phyloP scores from a whole-genome alignment of 2,113 vertebrate species.

The Esox niger region DNA sequence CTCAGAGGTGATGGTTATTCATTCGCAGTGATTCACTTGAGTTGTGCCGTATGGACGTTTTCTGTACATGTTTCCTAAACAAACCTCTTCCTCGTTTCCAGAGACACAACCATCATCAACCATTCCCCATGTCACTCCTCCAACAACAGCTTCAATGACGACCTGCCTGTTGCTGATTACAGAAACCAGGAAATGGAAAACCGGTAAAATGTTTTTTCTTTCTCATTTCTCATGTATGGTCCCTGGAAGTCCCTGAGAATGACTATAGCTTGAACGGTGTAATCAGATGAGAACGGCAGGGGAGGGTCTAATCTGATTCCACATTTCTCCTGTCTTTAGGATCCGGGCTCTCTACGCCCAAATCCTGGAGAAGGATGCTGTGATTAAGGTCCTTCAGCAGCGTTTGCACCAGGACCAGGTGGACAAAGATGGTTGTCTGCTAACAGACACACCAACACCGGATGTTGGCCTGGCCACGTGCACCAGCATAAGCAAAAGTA shows the following conservation, averaged over 20 bases:
- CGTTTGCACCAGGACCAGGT: conserved; percentile 84
- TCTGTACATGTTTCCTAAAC: background rate
- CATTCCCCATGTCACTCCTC: conserved; percentile 93
- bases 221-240: no score
- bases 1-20: conserved; percentile 75
- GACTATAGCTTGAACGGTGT: no score
- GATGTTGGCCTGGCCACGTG: conserved; percentile 69
- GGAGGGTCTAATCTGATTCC: background rate
- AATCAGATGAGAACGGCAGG: background rate
- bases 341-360: conserved; percentile 92
- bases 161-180: conserved; percentile 83
- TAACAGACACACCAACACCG: conserved; percentile 87
- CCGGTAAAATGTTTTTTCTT: conserved; percentile 78
- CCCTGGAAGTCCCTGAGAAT: no score
- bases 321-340: conserved; percentile 53
- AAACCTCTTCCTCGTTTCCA: conserved; percentile 38
- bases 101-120: conserved; percentile 96
- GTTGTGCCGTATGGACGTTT: background rate
- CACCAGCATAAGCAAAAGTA: conserved; percentile 59
- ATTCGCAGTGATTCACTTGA: background rate
- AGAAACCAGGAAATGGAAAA: conserved; percentile 98
- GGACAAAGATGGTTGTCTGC: conserved; percentile 65
- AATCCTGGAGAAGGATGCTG: conserved; percentile 94
- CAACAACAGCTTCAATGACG: conserved; percentile 94
- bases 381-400: conserved; percentile 95